Base-by-base conservation (phyloP, 2,797 vertebrate species). In the Diplodus sargus region DNA sequence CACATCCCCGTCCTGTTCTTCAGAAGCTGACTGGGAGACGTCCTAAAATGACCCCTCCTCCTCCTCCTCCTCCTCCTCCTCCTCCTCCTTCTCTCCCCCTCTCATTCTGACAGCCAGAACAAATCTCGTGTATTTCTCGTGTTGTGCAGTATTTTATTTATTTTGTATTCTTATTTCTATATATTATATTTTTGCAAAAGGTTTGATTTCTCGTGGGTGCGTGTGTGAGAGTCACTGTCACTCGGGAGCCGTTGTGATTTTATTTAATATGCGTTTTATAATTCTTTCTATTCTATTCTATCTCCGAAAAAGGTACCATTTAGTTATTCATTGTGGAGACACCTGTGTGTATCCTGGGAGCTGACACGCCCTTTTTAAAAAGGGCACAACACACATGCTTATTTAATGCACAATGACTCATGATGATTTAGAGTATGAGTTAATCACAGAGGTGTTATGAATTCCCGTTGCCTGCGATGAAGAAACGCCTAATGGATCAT, bases 81-180 rank as follows among this genome's bases (percentile, higher is more conserved):
- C n/a, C n/a, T n/a, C n/a, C n/a, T n/a, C n/a, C n/a, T n/a, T n/a
- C n/a, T n/a, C n/a, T n/a, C 67, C 30, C 0, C 20, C 66, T 74
- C 74, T 84, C 64, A 69, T 15, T 59, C 81, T 7, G 64, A 85
- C 56, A 63, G 68, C 48, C 74, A 14, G 72, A 86, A 76, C 48
- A 64, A 82, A 57, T 84, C 70, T 76, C 13, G 56, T 90, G 71
- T 85, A 79, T 88, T 82, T 87, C 82, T 71, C 78, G 69, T 91
- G 79, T 92, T 82, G 81, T 89, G 68, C 87, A 91, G 91, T 93
- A 92, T 93, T 94, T 92, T 91, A 93, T 93, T 95, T 94, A 94
- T 94, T 94, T 89, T 85, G 56, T 91, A 72, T 82, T 84, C 79
- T 84, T 89, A 79, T 86, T 79, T 88, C 80, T 84, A 84, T 82